Evolutionary conservation across 1,140 invertebrate genomes (phyloP).

Genomic region (silkworm (Bombyx mori)): ASM3026992v2 NC_085126.1:1477001-1477500

Average conservation of each 20-base stretch:
- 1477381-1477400: conserved; percentile 29
- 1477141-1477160: too few species aligned
- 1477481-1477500: too few species aligned
- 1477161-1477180: neutral
- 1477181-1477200: neutral
- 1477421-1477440: too few species aligned
- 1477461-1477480: too few species aligned
- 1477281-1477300: conserved; percentile 76
- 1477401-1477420: conserved; percentile 37
- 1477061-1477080: too few species aligned
- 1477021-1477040: too few species aligned
- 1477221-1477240: neutral
- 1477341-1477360: conserved; percentile 74
- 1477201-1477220: conserved; percentile 32
- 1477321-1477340: conserved; percentile 71
- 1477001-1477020: too few species aligned
- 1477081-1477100: too few species aligned
- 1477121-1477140: too few species aligned
- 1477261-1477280: conserved; percentile 76
- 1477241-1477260: conserved; percentile 27
- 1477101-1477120: too few species aligned
- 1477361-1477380: conserved; percentile 61
- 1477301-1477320: conserved; percentile 72
- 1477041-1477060: too few species aligned
- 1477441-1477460: too few species aligned